Base-by-base conservation (phyloP, 2,797 vertebrate species). In the Anas capensis region DNA sequence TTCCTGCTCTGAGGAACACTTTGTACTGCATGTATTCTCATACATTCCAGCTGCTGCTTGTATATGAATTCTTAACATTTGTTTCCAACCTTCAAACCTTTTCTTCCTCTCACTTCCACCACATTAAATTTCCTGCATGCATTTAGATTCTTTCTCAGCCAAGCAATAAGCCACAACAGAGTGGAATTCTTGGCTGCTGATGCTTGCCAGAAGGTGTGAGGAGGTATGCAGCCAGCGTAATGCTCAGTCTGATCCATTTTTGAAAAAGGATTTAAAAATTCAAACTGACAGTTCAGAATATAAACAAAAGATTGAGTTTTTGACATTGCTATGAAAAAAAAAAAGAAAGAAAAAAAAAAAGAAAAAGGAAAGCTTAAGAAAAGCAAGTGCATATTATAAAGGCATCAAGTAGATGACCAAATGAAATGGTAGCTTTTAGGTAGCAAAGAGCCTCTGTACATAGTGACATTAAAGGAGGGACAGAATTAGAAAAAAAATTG, bases 181-280 rank as follows among this genome's bases (percentile, higher is more conserved):
- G 61, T 44, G 33, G 81, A 97, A 90, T 62, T 82, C 68, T 82
- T 95, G 82, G 91, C 89, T 96, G 66, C 81, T 75, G 23, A 60
- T 68, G 44, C 68, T 90, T 86, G 71, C 89, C 91, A 93, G 90
- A 94, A 92, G 87, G 92, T 75, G 82, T 75, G 84, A 82, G 48
- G 73, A 96, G 72, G 51, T 82, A 91, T 72, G 88, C 31, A 77
- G 94, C 64, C 85, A 92, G 70, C 0, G 2, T 65, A 94, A 86
- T 49, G 49, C n/a, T 93, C 70, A 57, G 56, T 68, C 89, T 94
- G 46, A 88, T 86, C 60, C n/a, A 3, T 58, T 82, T 93, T 79
- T 90, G 13, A 87, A 69, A 86, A 84, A 57, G 31, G 65, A 78
- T 89, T 92, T 91, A 78, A 76, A 90, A 93, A 94, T 77, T 90